A percentile compares a stretch with the other conserved stretches of the same genome.
phyloP scores from a whole-genome alignment of 2,113 vertebrate genomes.

The Tichodroma muraria region DNA sequence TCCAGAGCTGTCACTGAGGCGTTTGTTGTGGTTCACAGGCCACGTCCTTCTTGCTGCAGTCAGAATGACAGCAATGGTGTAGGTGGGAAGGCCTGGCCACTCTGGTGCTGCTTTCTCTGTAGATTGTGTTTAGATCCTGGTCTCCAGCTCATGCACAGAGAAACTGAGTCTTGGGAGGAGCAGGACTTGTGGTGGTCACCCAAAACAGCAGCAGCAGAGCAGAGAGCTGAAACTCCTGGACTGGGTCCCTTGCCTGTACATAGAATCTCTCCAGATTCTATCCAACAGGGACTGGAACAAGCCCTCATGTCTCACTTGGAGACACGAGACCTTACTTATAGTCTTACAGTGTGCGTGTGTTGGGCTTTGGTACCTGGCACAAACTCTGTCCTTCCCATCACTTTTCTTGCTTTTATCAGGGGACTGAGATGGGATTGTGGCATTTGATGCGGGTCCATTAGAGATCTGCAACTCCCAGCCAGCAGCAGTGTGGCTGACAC shows the following conservation, averaged over 20 bases:
- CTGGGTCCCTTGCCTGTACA: background rate
- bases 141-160: background rate
- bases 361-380: background rate
- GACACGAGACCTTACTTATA: background rate
- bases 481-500: accelerated
- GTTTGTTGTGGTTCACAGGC: background rate
- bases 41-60: accelerated
- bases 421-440: background rate
- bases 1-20: background rate
- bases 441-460: background rate
- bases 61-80: accelerated
- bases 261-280: background rate
- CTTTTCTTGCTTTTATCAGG: background rate
- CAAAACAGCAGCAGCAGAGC: background rate
- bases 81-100: background rate
- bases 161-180: background rate
- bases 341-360: background rate
- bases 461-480: background rate
- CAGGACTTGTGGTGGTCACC: background rate
- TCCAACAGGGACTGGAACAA: background rate
- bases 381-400: background rate
- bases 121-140: accelerated
- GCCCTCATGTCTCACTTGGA: background rate
- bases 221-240: background rate
- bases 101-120: background rate